These are phyloP conservation scores for Phoxinus phoxinus DNA, from an alignment of 2,113 vertebrate species.

Conservation along the genomic window DNA sequence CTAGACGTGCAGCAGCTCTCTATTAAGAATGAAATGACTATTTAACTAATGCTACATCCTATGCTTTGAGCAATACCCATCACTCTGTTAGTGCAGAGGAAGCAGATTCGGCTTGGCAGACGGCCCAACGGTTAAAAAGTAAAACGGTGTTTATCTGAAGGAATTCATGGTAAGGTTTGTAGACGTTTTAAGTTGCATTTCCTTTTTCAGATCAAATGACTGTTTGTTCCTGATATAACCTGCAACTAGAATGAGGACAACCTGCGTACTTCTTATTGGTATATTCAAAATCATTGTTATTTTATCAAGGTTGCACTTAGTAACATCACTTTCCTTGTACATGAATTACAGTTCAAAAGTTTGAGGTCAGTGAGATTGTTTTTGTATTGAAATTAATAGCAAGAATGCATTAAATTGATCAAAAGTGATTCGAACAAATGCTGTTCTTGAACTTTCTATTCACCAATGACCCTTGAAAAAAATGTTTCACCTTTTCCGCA, in stretches of 20 bases:
- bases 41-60: not conserved
- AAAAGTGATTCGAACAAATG: not conserved
- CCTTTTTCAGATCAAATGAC: not conserved
- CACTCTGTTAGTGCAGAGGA: not conserved
- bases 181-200: conserved; percentile 1
- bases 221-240: not conserved
- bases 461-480: not conserved
- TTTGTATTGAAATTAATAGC: not conserved
- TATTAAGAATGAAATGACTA: not conserved
- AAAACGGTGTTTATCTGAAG: not conserved
- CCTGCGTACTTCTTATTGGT: not conserved
- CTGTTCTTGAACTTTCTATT: not conserved
- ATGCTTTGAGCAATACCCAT: not conserved
- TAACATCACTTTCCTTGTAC: not conserved
- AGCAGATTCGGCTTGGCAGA: not conserved
- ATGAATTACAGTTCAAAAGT: not conserved
- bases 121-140: conserved; percentile 1
- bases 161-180: not conserved
- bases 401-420: not conserved
- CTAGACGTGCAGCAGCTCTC: conserved; percentile 8
- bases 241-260: not conserved
- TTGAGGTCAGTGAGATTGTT: not conserved
- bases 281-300: not conserved
- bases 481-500: no score
- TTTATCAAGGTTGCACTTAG: not conserved